phyloP scores from a whole-genome alignment of 1,140 invertebrate genomes.

The Antheraea pernyi region DNA sequence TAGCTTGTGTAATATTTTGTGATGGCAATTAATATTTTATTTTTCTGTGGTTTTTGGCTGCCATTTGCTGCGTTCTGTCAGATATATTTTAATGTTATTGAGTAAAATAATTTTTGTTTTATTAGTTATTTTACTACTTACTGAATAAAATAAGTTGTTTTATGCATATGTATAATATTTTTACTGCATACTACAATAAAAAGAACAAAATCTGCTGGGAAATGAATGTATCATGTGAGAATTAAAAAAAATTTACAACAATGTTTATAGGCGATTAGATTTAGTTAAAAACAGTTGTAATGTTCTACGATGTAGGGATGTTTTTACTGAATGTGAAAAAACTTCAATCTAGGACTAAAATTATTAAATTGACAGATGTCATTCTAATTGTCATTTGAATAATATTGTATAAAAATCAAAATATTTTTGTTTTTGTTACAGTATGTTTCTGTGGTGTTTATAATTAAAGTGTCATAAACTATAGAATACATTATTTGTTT shows the following conservation, averaged over 20 bases:
- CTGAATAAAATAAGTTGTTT: constrained; percentile 27
- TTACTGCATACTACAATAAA: constrained; percentile 24
- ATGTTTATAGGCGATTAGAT: constrained; percentile 17
- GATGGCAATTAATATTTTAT: constrained; percentile 7
- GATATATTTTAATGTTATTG: constrained; percentile 71
- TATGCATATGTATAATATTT: constrained; percentile 28
- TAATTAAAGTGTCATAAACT: background rate
- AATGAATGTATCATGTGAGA: constrained; percentile 41
- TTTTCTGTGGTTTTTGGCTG: constrained; percentile 49
- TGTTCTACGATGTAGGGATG: background rate
- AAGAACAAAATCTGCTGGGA: constrained; percentile 37
- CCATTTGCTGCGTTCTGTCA: constrained; percentile 76
- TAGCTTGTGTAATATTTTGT: no score
- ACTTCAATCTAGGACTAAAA: constrained; percentile 11
- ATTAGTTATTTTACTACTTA: constrained; percentile 31
- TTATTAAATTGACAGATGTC: constrained; percentile 61
- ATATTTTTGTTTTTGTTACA: constrained; percentile 27
- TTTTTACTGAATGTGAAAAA: background rate
- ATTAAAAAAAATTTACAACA: constrained; percentile 32
- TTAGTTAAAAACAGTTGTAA: constrained; percentile 17
- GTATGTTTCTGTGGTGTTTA: constrained; percentile 5
- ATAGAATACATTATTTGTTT: constrained; percentile 30
- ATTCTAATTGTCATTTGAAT: constrained; percentile 56
- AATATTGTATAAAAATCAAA: constrained; percentile 47
- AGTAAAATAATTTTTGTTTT: constrained; percentile 67